Evolutionary conservation across 2,797 vertebrate genomes (phyloP).

Genomic region (Dendrocincla tyrannina): DNA sequence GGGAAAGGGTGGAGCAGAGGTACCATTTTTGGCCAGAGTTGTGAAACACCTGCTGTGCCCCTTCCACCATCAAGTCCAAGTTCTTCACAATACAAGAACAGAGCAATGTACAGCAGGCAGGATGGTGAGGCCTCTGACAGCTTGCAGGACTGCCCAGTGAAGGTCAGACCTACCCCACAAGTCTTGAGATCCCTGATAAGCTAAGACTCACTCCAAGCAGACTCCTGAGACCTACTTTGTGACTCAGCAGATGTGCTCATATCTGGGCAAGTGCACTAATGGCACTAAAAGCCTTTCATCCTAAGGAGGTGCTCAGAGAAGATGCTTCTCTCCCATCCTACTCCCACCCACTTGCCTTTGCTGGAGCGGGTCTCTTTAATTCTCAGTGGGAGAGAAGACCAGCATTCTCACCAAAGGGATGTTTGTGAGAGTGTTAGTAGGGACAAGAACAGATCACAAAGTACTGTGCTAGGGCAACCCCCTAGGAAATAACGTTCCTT

Average conservation of each 20-base stretch:
- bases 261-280: background rate
- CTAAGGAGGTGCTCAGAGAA: background rate
- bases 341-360: background rate
- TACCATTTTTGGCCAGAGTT: background rate
- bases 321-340: background rate
- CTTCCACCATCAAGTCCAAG: background rate
- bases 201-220: background rate
- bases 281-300: background rate
- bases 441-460: background rate
- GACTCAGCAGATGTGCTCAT: background rate
- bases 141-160: background rate
- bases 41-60: background rate
- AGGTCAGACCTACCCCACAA: background rate
- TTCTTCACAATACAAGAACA: background rate
- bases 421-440: background rate
- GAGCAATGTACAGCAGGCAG: background rate
- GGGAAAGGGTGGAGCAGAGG: constrained; percentile 26
- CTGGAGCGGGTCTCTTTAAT: background rate
- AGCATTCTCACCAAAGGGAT: background rate
- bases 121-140: background rate
- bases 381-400: background rate
- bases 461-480: background rate
- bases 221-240: background rate
- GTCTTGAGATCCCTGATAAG: background rate
- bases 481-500: background rate